Conservation (phyloP, 2,113 vertebrate species). For the Excalfactoria chinensis region DNA sequence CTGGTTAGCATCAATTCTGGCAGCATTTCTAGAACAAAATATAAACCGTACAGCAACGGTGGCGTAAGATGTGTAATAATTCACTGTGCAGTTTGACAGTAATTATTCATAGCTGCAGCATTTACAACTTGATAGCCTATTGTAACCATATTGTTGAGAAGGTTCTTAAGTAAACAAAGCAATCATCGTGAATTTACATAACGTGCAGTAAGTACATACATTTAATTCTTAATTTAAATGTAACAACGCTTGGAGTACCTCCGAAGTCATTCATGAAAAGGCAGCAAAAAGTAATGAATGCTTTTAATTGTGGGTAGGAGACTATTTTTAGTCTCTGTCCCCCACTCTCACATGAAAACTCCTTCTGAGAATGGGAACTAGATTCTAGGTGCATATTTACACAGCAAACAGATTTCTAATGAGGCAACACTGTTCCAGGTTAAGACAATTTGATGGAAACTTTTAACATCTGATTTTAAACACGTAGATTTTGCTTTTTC, state of each 20-base stretch:
- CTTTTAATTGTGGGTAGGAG: conserved; percentile 28
- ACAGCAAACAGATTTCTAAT: background rate
- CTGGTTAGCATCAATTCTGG: background rate
- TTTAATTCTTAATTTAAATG: conserved; percentile 53
- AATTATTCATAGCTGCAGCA: conserved; percentile 22
- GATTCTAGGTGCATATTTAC: background rate
- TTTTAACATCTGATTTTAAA: background rate
- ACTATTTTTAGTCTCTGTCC: conserved; percentile 7
- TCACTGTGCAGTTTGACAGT: background rate
- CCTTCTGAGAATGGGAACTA: background rate
- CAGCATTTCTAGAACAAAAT: background rate
- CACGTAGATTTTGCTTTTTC: background rate
- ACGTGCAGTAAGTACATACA: background rate
- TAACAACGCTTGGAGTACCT: background rate
- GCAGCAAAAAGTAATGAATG: conserved; percentile 7
- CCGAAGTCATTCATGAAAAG: conserved; percentile 40
- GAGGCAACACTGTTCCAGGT: fast-evolving
- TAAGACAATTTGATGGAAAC: background rate
- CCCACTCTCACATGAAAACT: background rate
- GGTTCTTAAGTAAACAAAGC: conserved; percentile 11
- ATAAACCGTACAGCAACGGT: background rate
- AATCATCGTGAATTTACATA: conserved; percentile 25
- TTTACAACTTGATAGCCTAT: conserved; percentile 24
- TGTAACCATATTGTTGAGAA: conserved; percentile 13
- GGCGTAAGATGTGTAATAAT: background rate